These are phyloP conservation scores for Miniopterus natalensis DNA, from an alignment of 2,113 vertebrate genomes.

Conservation along the genomic window DNA sequence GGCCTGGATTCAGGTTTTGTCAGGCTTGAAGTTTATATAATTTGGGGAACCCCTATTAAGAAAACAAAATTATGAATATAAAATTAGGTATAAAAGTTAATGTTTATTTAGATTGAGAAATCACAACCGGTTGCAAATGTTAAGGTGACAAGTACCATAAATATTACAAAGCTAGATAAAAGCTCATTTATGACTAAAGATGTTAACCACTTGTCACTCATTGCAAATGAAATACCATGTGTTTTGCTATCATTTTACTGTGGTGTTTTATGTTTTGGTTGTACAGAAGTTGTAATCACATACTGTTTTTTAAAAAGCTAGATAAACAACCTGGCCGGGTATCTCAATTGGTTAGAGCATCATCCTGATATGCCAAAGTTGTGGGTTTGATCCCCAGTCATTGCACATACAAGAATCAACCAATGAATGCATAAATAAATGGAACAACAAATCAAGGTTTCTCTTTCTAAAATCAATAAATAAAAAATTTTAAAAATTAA, in stretches of 20 bases:
- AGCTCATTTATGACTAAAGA: neutral
- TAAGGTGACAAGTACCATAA: slow-evolving; percentile 18
- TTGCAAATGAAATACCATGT: neutral
- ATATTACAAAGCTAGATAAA: neutral
- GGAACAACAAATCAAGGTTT: too few species aligned
- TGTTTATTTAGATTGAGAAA: slow-evolving; percentile 27
- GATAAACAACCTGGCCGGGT: neutral
- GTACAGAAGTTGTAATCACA: neutral
- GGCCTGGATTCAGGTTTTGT: neutral
- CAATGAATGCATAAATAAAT: too few species aligned
- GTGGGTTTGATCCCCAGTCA: too few species aligned
- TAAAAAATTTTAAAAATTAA: too few species aligned
- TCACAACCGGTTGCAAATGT: neutral
- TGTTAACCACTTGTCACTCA: neutral
- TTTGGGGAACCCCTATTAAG: slow-evolving; percentile 22
- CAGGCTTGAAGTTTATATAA: slow-evolving; percentile 1
- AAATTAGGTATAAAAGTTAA: slow-evolving; percentile 18
- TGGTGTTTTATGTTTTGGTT: neutral
- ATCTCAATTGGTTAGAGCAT: too few species aligned
- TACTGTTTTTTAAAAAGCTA: neutral
- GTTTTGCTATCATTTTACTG: neutral
- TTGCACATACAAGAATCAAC: too few species aligned
- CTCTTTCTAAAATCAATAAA: too few species aligned
- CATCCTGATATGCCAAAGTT: too few species aligned
- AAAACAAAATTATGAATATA: slow-evolving; percentile 27